Evolutionary conservation across 2,888 invertebrate species (phyloP), one percentile per base, ranked within the genome.

Genomic region (Celastrina argiolus): DNA sequence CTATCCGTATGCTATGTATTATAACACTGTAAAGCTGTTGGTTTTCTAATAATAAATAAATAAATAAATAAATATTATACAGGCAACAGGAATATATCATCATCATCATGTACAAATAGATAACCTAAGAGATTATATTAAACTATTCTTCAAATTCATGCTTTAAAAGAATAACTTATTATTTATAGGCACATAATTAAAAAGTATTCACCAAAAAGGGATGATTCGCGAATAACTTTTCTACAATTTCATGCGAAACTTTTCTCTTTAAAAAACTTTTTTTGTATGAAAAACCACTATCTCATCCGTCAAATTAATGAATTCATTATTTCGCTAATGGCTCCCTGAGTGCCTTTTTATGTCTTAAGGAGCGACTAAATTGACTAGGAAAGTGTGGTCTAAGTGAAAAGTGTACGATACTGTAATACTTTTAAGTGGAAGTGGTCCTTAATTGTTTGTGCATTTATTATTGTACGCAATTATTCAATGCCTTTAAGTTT

Each of bases 221-320:
- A 61, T 39, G 61, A 61, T 22, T 61, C 61, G 61, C 61, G 36
- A 26, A 61, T 39, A 61, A 61, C 39, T 61, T 61, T 61, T 18
- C 2, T 22, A 7, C 51, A 10, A 22, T 56, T 26, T 61, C 39
- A 61, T 22, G 18, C 16, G 22, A 22, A 67, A 68, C 67, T 67
- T 70, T 69, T 67, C 31, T 66, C 56, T 70, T 65, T 64, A 63
- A 51, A 16, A 22, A 68, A 72, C 65, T 71, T 71, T 31, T 65
- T 67, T 56, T 56, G 34, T 39, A 67, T 61, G 68, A 66, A 70
- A 66, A 71, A 76, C 72, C 75, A 71, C 75, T 75, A 74, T 73
- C 77, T 72, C 74, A 75, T 80, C 78, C 78, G 72, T 77, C 73
- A 76, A 78, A 75, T 78, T 83, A 80, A 80, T 82, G 78, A 81